Conservation (phyloP, 2,113 vertebrate genomes). For the Xyliphius kryptos region DNA sequence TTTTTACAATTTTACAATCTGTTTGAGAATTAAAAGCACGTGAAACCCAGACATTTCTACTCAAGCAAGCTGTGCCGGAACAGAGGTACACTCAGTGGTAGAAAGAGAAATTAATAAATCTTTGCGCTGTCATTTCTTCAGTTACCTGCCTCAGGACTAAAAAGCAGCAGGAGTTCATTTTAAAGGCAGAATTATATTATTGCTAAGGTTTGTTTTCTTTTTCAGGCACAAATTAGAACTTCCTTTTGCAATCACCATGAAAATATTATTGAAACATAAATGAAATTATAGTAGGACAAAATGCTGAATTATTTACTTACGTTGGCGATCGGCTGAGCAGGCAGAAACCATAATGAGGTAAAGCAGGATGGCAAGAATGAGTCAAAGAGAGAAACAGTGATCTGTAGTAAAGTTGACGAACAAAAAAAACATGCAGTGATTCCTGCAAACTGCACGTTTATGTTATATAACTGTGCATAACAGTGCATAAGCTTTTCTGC, state of each 20-base stretch:
- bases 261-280: conserved; percentile 9
- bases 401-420: neutral
- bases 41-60: neutral
- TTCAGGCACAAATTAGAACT: neutral
- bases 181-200: conserved; percentile 9
- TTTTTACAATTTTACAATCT: no score
- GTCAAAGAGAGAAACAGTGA: conserved; percentile 9
- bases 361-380: conserved; percentile 10
- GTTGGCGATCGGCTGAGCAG: neutral
- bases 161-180: conserved; percentile 17
- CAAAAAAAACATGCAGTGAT: no score
- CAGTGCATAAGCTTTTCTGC: no score
- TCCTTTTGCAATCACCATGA: conserved; percentile 8
- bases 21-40: no score
- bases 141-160: conserved; percentile 26
- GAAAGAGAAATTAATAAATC: conserved; percentile 28
- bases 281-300: conserved; percentile 5
- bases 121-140: conserved; percentile 14
- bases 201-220: conserved; percentile 18
- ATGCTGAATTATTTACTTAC: conserved; percentile 7
- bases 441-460: no score
- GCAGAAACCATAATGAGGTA: conserved; percentile 11
- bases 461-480: neutral
- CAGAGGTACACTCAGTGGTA: conserved; percentile 4
- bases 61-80: neutral